phyloP scores from a whole-genome alignment of 1,140 invertebrate genomes.

The Solen grandis region DNA sequence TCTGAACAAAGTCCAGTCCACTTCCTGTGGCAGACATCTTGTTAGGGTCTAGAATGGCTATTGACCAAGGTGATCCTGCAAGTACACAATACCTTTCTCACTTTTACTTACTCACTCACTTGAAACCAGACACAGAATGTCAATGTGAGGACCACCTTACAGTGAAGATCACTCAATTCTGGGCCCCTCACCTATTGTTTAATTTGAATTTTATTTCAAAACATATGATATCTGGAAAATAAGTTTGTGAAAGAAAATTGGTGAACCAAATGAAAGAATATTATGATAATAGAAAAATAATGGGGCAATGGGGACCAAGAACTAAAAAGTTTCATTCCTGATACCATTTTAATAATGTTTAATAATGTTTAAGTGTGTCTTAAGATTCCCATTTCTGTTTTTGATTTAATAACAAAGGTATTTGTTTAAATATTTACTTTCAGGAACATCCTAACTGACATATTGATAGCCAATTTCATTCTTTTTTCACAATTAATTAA shows the following conservation, averaged over 20 bases:
- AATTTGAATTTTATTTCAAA: not conserved
- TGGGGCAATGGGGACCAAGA: no score
- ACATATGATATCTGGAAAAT: not conserved
- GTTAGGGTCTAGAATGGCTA: constrained; percentile 66
- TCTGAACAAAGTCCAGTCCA: constrained; percentile 84
- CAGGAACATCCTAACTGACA: no score
- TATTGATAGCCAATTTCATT: no score
- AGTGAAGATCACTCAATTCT: not conserved
- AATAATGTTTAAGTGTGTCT: no score
- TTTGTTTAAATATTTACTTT: no score
- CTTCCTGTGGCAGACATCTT: constrained; percentile 83
- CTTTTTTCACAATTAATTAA: no score
- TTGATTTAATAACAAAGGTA: no score
- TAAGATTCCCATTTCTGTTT: no score
- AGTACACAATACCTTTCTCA: constrained; percentile 6
- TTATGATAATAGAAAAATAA: no score
- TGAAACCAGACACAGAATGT: not conserved
- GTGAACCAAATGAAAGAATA: no score
- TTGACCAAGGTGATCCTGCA: constrained; percentile 75
- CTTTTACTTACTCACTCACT: not conserved
- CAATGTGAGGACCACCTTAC: not conserved
- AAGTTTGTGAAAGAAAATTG: not conserved
- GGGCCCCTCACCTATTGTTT: not conserved
- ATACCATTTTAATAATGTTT: no score
- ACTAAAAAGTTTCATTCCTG: no score